A percentile compares a stretch with the other conserved stretches of the same genome.
Evolutionary conservation across 2,888 invertebrate species (phyloP).

Genomic region (Oasisia sp.): DNA sequence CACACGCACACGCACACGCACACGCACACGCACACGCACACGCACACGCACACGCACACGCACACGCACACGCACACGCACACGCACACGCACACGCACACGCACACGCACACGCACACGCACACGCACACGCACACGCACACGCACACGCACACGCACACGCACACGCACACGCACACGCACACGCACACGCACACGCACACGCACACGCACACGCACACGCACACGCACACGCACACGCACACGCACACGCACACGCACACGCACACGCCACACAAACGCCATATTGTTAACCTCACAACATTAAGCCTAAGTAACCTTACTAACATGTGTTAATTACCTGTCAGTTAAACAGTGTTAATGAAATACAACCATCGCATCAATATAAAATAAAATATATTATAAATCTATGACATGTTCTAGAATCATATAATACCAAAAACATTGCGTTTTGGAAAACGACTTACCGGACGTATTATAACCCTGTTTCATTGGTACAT

Average conservation of each 20-base stretch:
- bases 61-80: conserved; percentile 21
- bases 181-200: conserved; percentile 27
- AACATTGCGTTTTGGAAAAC: too few relatives aligned
- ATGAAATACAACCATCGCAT: too few relatives aligned
- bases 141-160: conserved; percentile 31
- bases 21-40: conserved; percentile 27
- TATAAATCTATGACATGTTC: too few relatives aligned
- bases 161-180: conserved; percentile 38
- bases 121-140: conserved; percentile 30
- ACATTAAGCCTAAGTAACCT: too few relatives aligned
- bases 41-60: conserved; percentile 20
- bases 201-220: conserved; percentile 26
- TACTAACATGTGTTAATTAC: too few relatives aligned
- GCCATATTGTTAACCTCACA: too few relatives aligned
- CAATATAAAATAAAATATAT: too few relatives aligned
- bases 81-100: conserved; percentile 26
- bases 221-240: conserved; percentile 14
- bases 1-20: conserved; percentile 35
- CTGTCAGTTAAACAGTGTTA: too few relatives aligned
- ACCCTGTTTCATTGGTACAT: too few relatives aligned
- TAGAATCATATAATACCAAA: too few relatives aligned
- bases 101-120: conserved; percentile 30
- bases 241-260: conserved; percentile 24
- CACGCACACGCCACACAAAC: not conserved
- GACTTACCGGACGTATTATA: too few relatives aligned